Evolutionary conservation across 2,888 invertebrate genomes (phyloP), one percentile per base, ranked within the genome.

Genomic region (Meiosimyza platycephala): DNA sequence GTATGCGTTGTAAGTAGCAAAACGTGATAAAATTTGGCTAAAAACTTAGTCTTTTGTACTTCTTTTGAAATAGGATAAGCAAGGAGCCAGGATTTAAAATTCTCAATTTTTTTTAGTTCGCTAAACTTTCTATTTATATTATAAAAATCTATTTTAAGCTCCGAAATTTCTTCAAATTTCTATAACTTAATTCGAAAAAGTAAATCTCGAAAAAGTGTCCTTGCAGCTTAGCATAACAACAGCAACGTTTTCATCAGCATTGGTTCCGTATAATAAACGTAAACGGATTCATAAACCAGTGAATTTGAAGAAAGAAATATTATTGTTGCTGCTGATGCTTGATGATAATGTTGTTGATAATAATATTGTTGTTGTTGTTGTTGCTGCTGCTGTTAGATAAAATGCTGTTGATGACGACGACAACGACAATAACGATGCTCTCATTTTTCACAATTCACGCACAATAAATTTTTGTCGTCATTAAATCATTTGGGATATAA

Each of bases 391-490:
- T 48, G 63, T 16, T 50, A 40, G 40, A 40, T 40, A 40, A 40
- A 40, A 40, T 40, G 50, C 13, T 50, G 22, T 12, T 15, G 7
- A 6, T n/a, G 15, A 64, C 12, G 48, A 50, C 22, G 50, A 64
- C 16, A 33, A 48, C 50, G 63, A 48, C 15, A 51, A 50, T 15
- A 28, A 50, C 33, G 47, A 40, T 63, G 59, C 68, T 75, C 71
- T 70, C 74, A 72, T 74, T 64, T 70, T 57, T 72, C 68, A 72
- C 72, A 79, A 76, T 85, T 85, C 78, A 85, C 84, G 85, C 82
- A 82, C 82, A 81, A 85, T 85, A 85, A 85, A 85, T 84, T 84
- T 83, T 83, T 81, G 78, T 75, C 79, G 80, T 80, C 85, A 81
- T 85, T 84, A 85, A 84, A 83, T 84, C 83, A 84, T 81, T 81